Evolutionary conservation across 1,140 invertebrate genomes (phyloP).

Genomic region (Cyrtorhinus lividipennis): DNA sequence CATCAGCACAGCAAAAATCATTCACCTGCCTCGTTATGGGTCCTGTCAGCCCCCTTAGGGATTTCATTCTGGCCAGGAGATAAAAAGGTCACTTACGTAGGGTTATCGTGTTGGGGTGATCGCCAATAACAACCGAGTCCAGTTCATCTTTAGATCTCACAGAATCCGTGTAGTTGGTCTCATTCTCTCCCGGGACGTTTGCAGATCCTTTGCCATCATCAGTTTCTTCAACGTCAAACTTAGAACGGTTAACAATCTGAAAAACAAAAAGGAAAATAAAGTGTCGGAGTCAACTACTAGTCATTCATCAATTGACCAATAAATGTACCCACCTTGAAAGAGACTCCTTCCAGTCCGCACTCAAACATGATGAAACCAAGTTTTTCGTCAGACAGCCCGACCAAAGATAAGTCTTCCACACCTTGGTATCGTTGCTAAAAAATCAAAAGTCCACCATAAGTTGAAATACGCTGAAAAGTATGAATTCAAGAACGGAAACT

Average conservation of each 20-base stretch:
- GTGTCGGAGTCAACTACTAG: background rate
- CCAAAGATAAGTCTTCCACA: slow-evolving; percentile 22
- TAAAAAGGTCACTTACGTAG: background rate
- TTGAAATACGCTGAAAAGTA: background rate
- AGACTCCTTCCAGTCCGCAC: slow-evolving; percentile 71
- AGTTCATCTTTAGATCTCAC: slow-evolving; percentile 36
- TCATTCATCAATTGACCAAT: background rate
- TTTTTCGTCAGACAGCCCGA: slow-evolving; percentile 41
- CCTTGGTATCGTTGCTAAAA: slow-evolving; percentile 8
- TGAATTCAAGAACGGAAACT: background rate
- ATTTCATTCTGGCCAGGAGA: no score
- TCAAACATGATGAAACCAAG: slow-evolving; percentile 96
- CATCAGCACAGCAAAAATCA: no score
- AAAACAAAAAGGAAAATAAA: background rate
- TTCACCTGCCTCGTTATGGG: no score
- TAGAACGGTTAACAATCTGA: slow-evolving; percentile 40
- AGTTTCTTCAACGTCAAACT: slow-evolving; percentile 55
- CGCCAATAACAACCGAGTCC: slow-evolving; percentile 28
- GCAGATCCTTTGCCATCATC: slow-evolving; percentile 36
- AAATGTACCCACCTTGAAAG: slow-evolving; percentile 25
- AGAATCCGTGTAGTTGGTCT: slow-evolving; percentile 34
- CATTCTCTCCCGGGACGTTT: slow-evolving; percentile 29
- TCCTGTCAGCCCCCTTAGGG: no score
- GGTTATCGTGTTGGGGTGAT: slow-evolving; percentile 8
- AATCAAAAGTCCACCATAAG: background rate